A percentile compares a stretch with the other conserved stretches of the same genome.
phyloP scores from a whole-genome alignment of 1,140 invertebrate genomes.

The Anthonomus grandis region DNA sequence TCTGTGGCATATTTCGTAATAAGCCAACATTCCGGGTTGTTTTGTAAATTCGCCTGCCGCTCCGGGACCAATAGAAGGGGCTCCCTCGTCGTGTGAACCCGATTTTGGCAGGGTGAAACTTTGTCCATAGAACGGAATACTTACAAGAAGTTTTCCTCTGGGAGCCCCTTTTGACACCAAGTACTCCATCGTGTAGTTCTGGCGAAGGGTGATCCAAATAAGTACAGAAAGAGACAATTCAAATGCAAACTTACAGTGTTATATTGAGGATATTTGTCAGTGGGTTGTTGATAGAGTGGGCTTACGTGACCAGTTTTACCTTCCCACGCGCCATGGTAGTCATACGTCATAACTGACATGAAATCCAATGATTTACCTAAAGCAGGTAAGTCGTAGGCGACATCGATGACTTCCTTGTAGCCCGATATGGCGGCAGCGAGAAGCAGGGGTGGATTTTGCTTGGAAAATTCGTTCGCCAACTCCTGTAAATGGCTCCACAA shows the following conservation, averaged over 20 bases:
- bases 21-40: conserved; percentile 86
- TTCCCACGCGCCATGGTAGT: conserved; percentile 88
- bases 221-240: too few relatives aligned
- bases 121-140: conserved; percentile 87
- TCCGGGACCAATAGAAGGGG: conserved; percentile 65
- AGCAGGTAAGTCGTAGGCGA: conserved; percentile 72
- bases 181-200: conserved; percentile 78
- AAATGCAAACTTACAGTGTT: conserved; percentile 65
- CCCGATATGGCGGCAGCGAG: conserved; percentile 84
- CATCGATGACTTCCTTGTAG: conserved; percentile 83
- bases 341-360: conserved; percentile 84
- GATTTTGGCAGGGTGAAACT: conserved; percentile 68
- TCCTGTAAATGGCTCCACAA: conserved; percentile 65
- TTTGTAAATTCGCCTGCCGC: conserved; percentile 77
- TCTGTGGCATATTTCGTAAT: conserved; percentile 85
- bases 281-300: conserved; percentile 63
- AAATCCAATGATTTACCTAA: conserved; percentile 74
- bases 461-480: conserved; percentile 70
- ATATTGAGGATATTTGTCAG: conserved; percentile 69
- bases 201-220: conserved; percentile 7
- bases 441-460: conserved; percentile 61
- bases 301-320: conserved; percentile 76
- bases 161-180: conserved; percentile 70
- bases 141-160: conserved; percentile 76
- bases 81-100: conserved; percentile 50